Conservation (phyloP, 2,888 invertebrate genomes). For the Sinotaia quadrata region DNA sequence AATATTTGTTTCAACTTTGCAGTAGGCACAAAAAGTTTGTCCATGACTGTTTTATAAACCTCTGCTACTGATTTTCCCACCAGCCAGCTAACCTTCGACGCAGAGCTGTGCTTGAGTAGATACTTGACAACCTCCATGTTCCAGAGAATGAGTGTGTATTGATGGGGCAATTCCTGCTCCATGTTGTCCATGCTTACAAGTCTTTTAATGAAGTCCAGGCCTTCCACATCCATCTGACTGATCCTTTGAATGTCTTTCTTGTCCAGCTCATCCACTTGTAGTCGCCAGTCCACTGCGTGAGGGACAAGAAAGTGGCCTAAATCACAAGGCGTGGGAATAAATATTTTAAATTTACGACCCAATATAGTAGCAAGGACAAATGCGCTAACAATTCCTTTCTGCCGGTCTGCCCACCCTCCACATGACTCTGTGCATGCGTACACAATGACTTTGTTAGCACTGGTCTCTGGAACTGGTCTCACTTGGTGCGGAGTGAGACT, state of each 20-base stretch:
- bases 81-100: constrained; percentile 14
- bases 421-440: neutral
- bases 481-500: no score
- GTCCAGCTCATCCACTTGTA: constrained; percentile 1
- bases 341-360: constrained; percentile 34
- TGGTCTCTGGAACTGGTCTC: no score
- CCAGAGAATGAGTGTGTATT: constrained; percentile 11
- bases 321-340: constrained; percentile 35
- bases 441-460: neutral
- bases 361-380: constrained; percentile 34
- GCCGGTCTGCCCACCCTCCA: constrained; percentile 41
- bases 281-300: constrained; percentile 18
- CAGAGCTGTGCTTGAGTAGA: constrained; percentile 17
- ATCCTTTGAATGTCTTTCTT: neutral
- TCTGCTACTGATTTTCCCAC: constrained; percentile 17
- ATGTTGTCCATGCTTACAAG: constrained; percentile 14
- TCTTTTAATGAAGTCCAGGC: neutral
- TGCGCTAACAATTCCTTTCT: constrained; percentile 36
- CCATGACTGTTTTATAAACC: constrained; percentile 17
- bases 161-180: constrained; percentile 1
- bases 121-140: constrained; percentile 31
- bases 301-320: constrained; percentile 23
- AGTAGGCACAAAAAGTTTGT: constrained; percentile 1
- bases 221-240: constrained; percentile 12
- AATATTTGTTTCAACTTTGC: neutral